A percentile compares a stretch with the other conserved stretches of the same genome.
Conservation (phyloP, 2,888 invertebrate species). For the Conchocele bisecta region DNA sequence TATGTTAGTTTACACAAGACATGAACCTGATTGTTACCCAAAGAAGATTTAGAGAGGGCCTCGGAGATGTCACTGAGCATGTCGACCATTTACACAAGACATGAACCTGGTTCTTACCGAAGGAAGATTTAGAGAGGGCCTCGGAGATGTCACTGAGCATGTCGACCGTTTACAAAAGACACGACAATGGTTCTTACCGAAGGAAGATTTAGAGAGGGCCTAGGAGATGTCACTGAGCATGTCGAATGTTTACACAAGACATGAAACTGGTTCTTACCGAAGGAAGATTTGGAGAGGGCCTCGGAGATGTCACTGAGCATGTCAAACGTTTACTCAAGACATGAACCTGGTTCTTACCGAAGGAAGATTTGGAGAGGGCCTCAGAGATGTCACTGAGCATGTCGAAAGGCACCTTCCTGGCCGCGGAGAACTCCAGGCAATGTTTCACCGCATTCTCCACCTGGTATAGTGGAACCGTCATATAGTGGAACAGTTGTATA, state of each 20-base stretch:
- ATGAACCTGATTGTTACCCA: no score
- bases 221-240: conserved; percentile 74
- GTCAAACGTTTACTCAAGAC: no score
- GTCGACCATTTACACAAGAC: no score
- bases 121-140: conserved; percentile 64
- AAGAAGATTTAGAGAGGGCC: conserved; percentile 65
- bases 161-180: no score
- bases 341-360: no score
- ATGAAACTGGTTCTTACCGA: no score
- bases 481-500: no score
- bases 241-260: no score
- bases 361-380: conserved; percentile 63
- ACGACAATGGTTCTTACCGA: no score
- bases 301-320: conserved; percentile 74
- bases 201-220: conserved; percentile 64
- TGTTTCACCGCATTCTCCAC: conserved; percentile 76
- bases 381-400: conserved; percentile 74
- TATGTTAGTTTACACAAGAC: no score
- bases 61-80: conserved; percentile 74
- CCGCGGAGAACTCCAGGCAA: conserved; percentile 75
- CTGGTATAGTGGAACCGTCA: no score
- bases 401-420: conserved; percentile 69
- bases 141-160: conserved; percentile 74
- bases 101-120: no score
- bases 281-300: conserved; percentile 63